phyloP scores from a whole-genome alignment of 2,797 vertebrate species.

The Liparis tanakae region DNA sequence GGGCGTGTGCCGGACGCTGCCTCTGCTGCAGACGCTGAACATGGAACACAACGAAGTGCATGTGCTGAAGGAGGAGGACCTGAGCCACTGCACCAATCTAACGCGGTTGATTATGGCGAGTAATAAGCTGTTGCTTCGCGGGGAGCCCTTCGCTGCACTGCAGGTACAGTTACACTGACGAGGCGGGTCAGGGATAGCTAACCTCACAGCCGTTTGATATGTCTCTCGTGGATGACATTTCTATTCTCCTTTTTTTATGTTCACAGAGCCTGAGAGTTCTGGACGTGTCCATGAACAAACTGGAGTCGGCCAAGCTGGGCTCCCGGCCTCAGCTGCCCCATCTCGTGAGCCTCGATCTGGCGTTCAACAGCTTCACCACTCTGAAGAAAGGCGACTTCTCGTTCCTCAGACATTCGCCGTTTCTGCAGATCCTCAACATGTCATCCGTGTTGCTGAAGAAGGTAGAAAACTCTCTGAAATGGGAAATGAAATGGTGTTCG shows the following conservation, averaged over 20 bases:
- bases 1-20: slow-evolving; percentile 83
- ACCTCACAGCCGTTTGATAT: not conserved
- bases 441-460: slow-evolving; percentile 85
- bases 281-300: slow-evolving; percentile 88
- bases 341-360: slow-evolving; percentile 84
- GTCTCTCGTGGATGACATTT: not conserved
- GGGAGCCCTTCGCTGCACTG: slow-evolving; percentile 82
- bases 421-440: slow-evolving; percentile 85
- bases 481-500: slow-evolving; percentile 51
- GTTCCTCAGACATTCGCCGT: slow-evolving; percentile 85
- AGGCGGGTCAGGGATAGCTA: not conserved
- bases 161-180: slow-evolving; percentile 64
- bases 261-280: slow-evolving; percentile 87
- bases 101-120: slow-evolving; percentile 81
- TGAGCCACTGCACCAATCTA: slow-evolving; percentile 83
- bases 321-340: slow-evolving; percentile 83
- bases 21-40: slow-evolving; percentile 81
- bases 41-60: slow-evolving; percentile 87
- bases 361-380: slow-evolving; percentile 80
- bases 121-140: slow-evolving; percentile 87
- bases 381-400: slow-evolving; percentile 85
- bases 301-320: slow-evolving; percentile 86
- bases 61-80: slow-evolving; percentile 77
- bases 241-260: slow-evolving; percentile 23
- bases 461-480: slow-evolving; percentile 78